Evolutionary conservation across 2,888 invertebrate species (phyloP).

Genomic region (Trichopria drosophilae): DNA sequence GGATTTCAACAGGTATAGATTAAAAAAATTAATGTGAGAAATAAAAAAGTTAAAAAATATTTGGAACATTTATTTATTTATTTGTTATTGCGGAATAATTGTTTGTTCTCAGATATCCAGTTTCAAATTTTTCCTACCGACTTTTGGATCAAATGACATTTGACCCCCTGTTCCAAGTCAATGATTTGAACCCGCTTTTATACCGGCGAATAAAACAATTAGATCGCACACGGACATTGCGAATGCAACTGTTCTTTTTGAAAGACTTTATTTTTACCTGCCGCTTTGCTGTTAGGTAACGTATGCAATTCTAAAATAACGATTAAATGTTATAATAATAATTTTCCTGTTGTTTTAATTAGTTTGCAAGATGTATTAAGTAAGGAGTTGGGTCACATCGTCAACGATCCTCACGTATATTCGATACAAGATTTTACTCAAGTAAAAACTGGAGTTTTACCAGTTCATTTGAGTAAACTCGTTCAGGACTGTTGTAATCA

Average conservation of each 20-base stretch:
- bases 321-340: conserved; percentile 1
- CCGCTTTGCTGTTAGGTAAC: conserved; percentile 68
- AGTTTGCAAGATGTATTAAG: conserved; percentile 65
- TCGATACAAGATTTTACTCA: conserved; percentile 73
- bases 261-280: conserved; percentile 74
- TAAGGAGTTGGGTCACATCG: conserved; percentile 64
- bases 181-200: conserved; percentile 70
- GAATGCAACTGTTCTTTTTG: conserved; percentile 70
- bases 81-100: conserved; percentile 4
- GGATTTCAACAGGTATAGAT: conserved; percentile 64
- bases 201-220: conserved; percentile 68
- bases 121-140: conserved; percentile 78
- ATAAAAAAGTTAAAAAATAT: conserved; percentile 3
- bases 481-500: conserved; percentile 66
- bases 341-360: conserved; percentile 11
- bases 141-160: conserved; percentile 74
- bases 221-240: conserved; percentile 64
- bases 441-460: conserved; percentile 66
- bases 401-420: conserved; percentile 70
- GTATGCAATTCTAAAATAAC: conserved; percentile 26
- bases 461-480: conserved; percentile 63
- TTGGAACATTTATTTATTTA: too few species aligned
- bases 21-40: background rate
- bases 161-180: conserved; percentile 77
- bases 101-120: conserved; percentile 67